A percentile compares a stretch with the other conserved stretches of the same genome.
Conservation (phyloP, 1,140 invertebrate genomes). For the Saccostrea echinata region DNA sequence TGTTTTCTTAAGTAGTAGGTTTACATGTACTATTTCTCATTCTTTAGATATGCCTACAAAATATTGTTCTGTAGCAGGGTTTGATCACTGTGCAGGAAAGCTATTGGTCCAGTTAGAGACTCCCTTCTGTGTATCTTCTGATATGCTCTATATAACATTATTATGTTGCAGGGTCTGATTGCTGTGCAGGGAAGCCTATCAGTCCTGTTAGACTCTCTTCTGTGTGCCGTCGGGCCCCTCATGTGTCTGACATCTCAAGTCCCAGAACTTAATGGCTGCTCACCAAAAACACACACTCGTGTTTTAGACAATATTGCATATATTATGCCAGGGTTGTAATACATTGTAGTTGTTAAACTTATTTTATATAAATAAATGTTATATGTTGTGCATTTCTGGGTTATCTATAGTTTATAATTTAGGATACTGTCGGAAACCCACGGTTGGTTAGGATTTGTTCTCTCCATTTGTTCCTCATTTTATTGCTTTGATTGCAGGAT, state of each 20-base stretch:
- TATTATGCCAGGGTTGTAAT: conserved; percentile 96
- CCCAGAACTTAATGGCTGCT: conserved; percentile 87
- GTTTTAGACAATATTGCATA: conserved; percentile 97
- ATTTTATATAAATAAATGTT: not conserved
- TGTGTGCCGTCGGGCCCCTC: conserved; percentile 95
- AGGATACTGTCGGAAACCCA: too few species aligned
- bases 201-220: conserved; percentile 94
- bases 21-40: not conserved
- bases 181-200: conserved; percentile 96
- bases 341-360: not conserved
- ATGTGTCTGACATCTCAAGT: conserved; percentile 92
- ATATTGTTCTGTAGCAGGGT: not conserved
- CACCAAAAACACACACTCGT: conserved; percentile 85
- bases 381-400: not conserved
- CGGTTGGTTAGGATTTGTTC: too few species aligned
- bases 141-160: conserved; percentile 5
- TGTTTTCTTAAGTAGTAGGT: not conserved
- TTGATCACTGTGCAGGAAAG: not conserved
- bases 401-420: not conserved
- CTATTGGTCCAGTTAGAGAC: too few species aligned
- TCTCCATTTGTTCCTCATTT: too few species aligned
- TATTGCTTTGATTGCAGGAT: too few species aligned
- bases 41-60: too few species aligned
- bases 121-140: too few species aligned
- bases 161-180: conserved; percentile 88